Evolutionary conservation across 2,113 vertebrate species (phyloP).

Genomic region (Peromyscus polionotus): DNA sequence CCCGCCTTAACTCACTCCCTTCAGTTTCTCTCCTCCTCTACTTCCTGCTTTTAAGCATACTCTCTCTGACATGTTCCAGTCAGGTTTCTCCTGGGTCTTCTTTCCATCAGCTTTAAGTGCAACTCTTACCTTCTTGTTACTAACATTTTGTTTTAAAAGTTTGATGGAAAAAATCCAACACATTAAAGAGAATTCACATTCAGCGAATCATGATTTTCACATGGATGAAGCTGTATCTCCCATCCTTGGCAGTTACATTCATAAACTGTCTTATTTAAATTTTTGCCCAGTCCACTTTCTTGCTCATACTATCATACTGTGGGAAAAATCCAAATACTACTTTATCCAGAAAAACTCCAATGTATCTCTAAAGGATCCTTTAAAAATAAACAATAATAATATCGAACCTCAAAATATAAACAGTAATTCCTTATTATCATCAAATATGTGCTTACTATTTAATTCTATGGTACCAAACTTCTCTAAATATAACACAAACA

Average conservation of each 20-base stretch:
- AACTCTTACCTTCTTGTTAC: background rate
- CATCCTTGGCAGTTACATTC: background rate
- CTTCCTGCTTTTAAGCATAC: background rate
- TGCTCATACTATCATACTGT: background rate
- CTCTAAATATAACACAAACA: background rate
- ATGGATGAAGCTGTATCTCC: background rate
- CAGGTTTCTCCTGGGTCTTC: background rate
- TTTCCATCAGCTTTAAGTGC: background rate
- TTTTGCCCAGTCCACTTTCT: background rate
- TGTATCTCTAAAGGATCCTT: background rate
- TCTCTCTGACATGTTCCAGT: background rate
- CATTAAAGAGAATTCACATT: background rate
- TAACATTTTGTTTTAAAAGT: background rate
- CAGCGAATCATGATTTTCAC: background rate
- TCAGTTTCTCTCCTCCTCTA: background rate
- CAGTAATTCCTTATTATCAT: background rate
- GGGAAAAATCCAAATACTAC: background rate
- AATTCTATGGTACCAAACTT: background rate
- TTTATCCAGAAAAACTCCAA: background rate
- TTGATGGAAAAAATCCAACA: background rate
- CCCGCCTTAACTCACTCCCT: fast-evolving
- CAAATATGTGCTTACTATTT: background rate
- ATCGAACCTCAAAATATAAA: background rate
- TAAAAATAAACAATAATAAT: background rate
- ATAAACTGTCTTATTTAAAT: background rate